Conservation (phyloP, 2,888 invertebrate species). For the Drosophila rellima region DNA sequence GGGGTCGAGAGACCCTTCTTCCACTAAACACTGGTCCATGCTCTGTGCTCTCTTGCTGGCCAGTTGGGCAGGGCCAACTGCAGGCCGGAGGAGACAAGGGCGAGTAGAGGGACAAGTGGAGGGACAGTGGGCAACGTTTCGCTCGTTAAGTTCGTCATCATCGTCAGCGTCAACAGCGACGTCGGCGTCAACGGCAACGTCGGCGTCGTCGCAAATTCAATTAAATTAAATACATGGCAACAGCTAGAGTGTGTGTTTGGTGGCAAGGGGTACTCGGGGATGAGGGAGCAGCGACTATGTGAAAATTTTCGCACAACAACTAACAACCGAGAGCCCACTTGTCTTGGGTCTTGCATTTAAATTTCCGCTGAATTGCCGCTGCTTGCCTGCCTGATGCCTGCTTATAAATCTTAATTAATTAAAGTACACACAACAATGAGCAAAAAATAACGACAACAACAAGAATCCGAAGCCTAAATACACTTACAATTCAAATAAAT, state of each 20-base stretch:
- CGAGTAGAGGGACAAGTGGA: slow-evolving; percentile 14
- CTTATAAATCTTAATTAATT: slow-evolving; percentile 83
- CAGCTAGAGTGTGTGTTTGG: slow-evolving; percentile 38
- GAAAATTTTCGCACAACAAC: slow-evolving; percentile 67
- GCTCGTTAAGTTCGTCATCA: slow-evolving; percentile 74
- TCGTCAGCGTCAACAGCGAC: slow-evolving; percentile 36
- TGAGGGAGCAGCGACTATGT: slow-evolving; percentile 52
- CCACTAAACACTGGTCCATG: slow-evolving; percentile 10
- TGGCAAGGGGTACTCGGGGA: not conserved
- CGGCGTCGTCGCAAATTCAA: slow-evolving; percentile 73
- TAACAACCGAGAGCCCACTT: slow-evolving; percentile 44
- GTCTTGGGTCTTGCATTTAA: slow-evolving; percentile 74
- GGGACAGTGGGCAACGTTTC: slow-evolving; percentile 58
- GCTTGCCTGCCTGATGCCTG: slow-evolving; percentile 38
- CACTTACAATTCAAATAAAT: not conserved
- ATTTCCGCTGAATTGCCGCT: slow-evolving; percentile 73
- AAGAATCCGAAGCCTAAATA: not conserved
- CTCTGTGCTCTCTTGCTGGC: slow-evolving; percentile 9
- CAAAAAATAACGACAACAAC: slow-evolving; percentile 14
- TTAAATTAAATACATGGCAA: slow-evolving; percentile 80
- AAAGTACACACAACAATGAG: slow-evolving; percentile 64
- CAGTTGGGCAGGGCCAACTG: slow-evolving; percentile 12
- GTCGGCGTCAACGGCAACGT: slow-evolving; percentile 16
- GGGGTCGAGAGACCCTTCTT: slow-evolving; percentile 8
- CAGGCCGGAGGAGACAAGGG: not conserved